Base-by-base conservation (phyloP, 2,888 invertebrate genomes). In the Epsilonema sp. region DNA sequence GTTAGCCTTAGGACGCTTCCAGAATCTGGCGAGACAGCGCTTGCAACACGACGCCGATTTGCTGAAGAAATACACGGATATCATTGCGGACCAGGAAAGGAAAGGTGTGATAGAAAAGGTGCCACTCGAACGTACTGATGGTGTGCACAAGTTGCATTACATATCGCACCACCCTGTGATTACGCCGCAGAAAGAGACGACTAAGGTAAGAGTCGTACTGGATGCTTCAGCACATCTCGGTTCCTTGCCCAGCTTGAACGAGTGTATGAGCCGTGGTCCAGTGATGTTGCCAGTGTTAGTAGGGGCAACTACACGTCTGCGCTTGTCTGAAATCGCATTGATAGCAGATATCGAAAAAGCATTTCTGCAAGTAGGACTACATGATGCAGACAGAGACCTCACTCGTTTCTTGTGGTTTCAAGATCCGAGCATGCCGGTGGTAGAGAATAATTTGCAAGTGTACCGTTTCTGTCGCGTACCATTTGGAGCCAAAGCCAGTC, bases 311-410 rank as follows among this genome's bases (percentile, higher is more conserved):
- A 11, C 44, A 4, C 24, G 40, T 3, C 44, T 46, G 13, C 46
- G 42, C 3, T n/a, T 25, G 16, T 26, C 11, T 44, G 3, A 16
- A 22, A 46, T 46, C 16, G 39, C 19, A 20, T 11, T 39, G 8
- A 19, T n/a, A 11, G 13, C 39, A 2, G 57, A 57, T 40, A 49
- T 56, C 21, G 51, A 52, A 37, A 57, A 54, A 39, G 58, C 58
- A 0, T 58, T 58, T 45, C 53, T 53, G 21, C 49, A 49, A 26
- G 39, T 58, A 1, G 25, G 21, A 5, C 37, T 58, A 3, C 41
- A 49, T 3, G 26, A 40, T n/a, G 20, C 44, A 22, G 52, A 52
- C 36, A 25, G 56, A n/a, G 48, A 56, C 25, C 39, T 42, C 0
- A 49, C 52, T 1, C 42, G 52, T 3, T 49, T 57, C 22, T 25